Percentiles rank a stretch among this genome's conserved stretches.
These are phyloP conservation scores for Rhorus exstirpatorius DNA, from an alignment of 2,888 invertebrate genomes.

Conservation along the genomic window DNA sequence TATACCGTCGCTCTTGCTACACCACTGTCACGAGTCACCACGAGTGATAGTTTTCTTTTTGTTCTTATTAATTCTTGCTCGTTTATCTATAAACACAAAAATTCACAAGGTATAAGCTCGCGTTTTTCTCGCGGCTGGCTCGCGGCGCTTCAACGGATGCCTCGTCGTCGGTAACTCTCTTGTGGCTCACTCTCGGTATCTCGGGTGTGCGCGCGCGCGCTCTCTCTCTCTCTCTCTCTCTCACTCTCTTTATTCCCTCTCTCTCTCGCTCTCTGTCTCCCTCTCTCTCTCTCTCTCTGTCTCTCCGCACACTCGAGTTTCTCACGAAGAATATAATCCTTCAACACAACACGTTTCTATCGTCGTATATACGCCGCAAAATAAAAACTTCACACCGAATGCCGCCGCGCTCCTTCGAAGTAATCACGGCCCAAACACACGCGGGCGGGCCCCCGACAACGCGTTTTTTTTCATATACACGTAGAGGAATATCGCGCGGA, in stretches of 20 bases:
- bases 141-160: conserved; percentile 61
- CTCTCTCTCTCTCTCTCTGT: conserved; percentile 15
- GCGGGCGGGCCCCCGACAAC: conserved; percentile 67
- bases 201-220: conserved; percentile 68
- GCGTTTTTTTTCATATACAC: conserved; percentile 67
- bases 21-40: conserved; percentile 63
- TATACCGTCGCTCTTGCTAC: conserved; percentile 61
- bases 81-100: conserved; percentile 8
- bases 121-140: conserved; percentile 62
- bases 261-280: no score
- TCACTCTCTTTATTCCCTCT: no score
- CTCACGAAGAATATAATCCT: conserved; percentile 62
- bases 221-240: no score
- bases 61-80: neutral
- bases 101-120: conserved; percentile 9
- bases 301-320: conserved; percentile 61
- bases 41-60: conserved; percentile 31
- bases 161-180: conserved; percentile 62
- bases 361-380: conserved; percentile 59
- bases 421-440: conserved; percentile 67
- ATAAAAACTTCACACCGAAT: conserved; percentile 67
- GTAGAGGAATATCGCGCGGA: conserved; percentile 65
- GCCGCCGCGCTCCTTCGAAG: conserved; percentile 60
- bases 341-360: conserved; percentile 28
- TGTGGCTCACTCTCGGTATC: conserved; percentile 68